Base-by-base conservation (phyloP, 2,113 vertebrate genomes). In the Chaetops frenatus region DNA sequence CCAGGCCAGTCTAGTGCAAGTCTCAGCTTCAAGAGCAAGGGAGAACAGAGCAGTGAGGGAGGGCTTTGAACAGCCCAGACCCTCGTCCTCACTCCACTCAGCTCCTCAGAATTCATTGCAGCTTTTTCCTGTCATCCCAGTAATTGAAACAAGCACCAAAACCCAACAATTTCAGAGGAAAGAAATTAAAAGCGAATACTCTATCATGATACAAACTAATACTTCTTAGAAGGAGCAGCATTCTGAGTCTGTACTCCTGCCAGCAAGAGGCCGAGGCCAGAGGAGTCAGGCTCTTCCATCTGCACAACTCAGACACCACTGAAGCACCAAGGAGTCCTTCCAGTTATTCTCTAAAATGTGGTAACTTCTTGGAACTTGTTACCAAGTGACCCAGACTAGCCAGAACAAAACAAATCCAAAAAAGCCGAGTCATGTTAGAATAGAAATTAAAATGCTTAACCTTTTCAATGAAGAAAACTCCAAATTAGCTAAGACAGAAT, bases 91-190 rank as follows among this genome's bases (percentile, higher is more conserved):
- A 4, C 56, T 88, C 6, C 4, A 36, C 48, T 67, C 29, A 38
- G 28, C 48, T 51, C 65, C 33, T 31, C 61, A 81, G 57, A 67
- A 77, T 69, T 53, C 64, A 38, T 12, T 81, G 82, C 50, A 73
- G 64, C 45, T 51, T 81, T 81, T 89, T 56, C 10, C 17, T 72
- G 48, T 74, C 73, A 9, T 60, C 56, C 83, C 62, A 44, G 57
- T 94, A 81, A 86, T 18, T 86, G 69, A 91, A 95, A 92, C 31
- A 86, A 91, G 91, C 54, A 56, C 53, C 57, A 81, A 69, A 81
- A 64, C 5, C 31, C 77, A 80, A 13, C 38, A 35, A 57, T 15
- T 92, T 27, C 38, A 62, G 33, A 64, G 57, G 62, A 58, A 38
- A 77, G 54, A 76, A 74, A 56, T 45, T 5, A 71, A 60, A 74